Base-by-base conservation (phyloP, 2,797 vertebrate genomes). In the Acipenser transmontanus region DNA sequence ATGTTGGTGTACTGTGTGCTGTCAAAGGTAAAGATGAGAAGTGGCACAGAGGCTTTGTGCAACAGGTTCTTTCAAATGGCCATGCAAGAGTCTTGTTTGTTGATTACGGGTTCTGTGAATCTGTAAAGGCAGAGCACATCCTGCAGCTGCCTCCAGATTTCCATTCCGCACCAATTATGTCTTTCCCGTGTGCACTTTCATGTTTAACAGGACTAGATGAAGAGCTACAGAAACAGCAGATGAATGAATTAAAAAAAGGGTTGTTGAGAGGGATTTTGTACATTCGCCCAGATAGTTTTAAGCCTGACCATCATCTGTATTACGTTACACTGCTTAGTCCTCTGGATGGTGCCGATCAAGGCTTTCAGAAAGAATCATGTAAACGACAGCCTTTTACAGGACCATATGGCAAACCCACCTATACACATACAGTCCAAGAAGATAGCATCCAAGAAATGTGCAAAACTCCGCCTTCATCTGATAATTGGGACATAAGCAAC, bases 31-130 rank as follows among this genome's bases (percentile, higher is more conserved):
- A 85, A 77, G 91, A 92, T 20, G 87, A 87, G n/a, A 87, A 84
- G 4, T 99, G 96, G 96, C 81, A 92, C 72, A 84, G 95, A 82
- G 95, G 95, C 67, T 84, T 93, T 73, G 86, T 98, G 68, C 92
- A 92, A 68, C 84, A 86, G 54, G 79, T 96, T 8, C 83, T 94
- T 2, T 75, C 90, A 34, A 81, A 84, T 72, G 89, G 92, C 67
- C 68, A 71, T 2, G 83, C 95, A 12, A 86, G 84, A 82, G 86
- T 97, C 68, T 88, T 93, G 78, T 93, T 97, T 77, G 87, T 97
- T 72, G 96, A 98, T 85, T 93, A 92, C 12, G 97, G 95, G 52
- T 89, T 77, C 82, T 87, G 49, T 69, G 94, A 98, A 80, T 77
- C 79, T 47, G 84, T 97, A 56, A 81, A 86, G 67, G 84, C 89